Conservation (phyloP, 2,113 vertebrate genomes). For the Hippocampus guttulatus region DNA sequence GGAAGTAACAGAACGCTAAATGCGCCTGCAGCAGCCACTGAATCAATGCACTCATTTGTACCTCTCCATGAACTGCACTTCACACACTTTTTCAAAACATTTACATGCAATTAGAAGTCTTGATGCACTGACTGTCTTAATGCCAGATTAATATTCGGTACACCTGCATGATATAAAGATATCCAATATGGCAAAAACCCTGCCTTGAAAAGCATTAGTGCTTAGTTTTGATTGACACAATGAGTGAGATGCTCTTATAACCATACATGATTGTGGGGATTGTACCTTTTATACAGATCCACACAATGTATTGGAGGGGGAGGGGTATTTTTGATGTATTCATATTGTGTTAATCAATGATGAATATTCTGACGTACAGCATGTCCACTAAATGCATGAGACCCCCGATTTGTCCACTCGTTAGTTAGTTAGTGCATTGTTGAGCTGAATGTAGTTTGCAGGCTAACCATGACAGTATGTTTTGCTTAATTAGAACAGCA, state of each 20-base stretch:
- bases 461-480: no score
- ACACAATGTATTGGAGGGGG: no score
- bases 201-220: neutral
- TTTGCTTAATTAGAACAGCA: no score
- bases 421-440: no score
- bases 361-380: no score
- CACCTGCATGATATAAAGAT: neutral
- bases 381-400: no score
- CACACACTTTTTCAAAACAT: neutral
- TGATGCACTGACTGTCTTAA: neutral
- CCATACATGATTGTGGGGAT: neutral
- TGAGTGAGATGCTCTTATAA: neutral
- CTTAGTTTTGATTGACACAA: neutral
- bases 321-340: no score
- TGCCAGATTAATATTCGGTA: no score
- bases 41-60: slow-evolving; percentile 23
- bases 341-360: no score
- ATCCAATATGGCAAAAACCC: neutral
- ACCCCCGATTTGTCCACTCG: no score
- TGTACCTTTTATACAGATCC: no score
- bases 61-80: neutral
- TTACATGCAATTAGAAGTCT: neutral
- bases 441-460: no score
- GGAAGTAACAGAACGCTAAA: slow-evolving; percentile 14
- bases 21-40: slow-evolving; percentile 21